phyloP scores from a whole-genome alignment of 92 coral and sea anemone genomes.

The Paragorgia papillata region DNA sequence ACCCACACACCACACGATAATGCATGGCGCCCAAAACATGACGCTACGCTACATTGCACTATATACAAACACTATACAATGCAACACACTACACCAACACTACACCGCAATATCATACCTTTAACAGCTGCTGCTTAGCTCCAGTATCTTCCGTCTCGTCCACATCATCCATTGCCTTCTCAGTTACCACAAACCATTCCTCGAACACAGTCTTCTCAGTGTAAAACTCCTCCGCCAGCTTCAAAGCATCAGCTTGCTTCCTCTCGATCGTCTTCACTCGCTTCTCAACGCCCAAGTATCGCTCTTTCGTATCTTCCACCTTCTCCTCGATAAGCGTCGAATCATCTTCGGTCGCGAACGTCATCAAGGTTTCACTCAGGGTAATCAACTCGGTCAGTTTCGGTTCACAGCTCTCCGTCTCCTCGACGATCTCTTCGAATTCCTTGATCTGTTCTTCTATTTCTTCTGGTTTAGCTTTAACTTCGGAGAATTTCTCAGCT shows the following conservation, averaged over 20 bases:
- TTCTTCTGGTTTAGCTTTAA: constrained; percentile 82
- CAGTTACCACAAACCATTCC: constrained; percentile 83
- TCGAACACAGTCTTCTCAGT: constrained; percentile 68
- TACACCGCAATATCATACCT: constrained; percentile 56
- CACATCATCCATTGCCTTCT: constrained; percentile 63
- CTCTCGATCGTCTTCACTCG: constrained; percentile 59
- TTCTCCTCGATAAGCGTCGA: constrained; percentile 76
- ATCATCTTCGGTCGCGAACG: constrained; percentile 86
- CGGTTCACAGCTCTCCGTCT: constrained; percentile 66
- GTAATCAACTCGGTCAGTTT: constrained; percentile 67
- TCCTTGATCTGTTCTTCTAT: constrained; percentile 74
- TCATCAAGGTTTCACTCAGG: constrained; percentile 74
- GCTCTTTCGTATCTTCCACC: constrained; percentile 78
- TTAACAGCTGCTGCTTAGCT: constrained; percentile 57
- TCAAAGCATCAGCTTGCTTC: constrained; percentile 75
- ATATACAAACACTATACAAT: too few relatives aligned
- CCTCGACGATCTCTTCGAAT: constrained; percentile 76
- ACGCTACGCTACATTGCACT: too few relatives aligned
- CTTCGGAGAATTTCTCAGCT: constrained; percentile 76
- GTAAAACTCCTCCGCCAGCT: constrained; percentile 72
- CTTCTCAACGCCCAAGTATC: constrained; percentile 66
- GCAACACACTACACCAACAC: too few relatives aligned
- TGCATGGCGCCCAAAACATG: too few relatives aligned
- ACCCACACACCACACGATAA: too few relatives aligned
- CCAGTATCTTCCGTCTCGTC: constrained; percentile 59